Evolutionary conservation across 2,888 invertebrate genomes (phyloP).

Genomic region (Dinocampus coccinellae): DNA sequence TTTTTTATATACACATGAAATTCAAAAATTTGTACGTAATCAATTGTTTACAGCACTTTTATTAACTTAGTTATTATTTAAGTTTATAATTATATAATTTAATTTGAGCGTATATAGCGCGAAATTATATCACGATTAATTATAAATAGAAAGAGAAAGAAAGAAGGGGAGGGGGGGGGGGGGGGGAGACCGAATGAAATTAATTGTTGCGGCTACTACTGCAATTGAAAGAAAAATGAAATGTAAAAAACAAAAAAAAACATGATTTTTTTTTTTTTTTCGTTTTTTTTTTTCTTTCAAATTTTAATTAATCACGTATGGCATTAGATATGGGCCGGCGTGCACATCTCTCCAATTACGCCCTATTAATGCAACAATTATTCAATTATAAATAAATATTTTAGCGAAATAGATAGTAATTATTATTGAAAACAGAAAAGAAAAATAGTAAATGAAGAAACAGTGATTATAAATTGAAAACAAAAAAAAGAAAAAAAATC

Average conservation of each 20-base stretch:
- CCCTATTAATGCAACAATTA: constrained; percentile 50
- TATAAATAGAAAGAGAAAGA: background rate
- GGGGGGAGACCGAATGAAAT: no score
- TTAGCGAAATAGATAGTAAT: constrained; percentile 15
- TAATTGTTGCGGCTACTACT: background rate
- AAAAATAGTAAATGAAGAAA: constrained; percentile 25
- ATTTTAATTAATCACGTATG: constrained; percentile 28
- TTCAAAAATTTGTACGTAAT: background rate
- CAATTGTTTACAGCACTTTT: background rate
- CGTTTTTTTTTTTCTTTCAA: no score
- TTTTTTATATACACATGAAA: no score
- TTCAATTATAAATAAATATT: constrained; percentile 41
- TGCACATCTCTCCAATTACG: constrained; percentile 30
- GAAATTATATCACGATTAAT: background rate
- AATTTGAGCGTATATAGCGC: background rate
- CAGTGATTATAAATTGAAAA: background rate
- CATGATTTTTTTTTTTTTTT: no score
- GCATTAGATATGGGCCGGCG: constrained; percentile 52
- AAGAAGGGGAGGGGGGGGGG: no score
- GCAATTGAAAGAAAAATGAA: background rate
- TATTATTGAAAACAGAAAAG: constrained; percentile 13
- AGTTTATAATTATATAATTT: background rate
- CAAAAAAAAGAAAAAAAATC: constrained; percentile 15
- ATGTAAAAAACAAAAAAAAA: no score
- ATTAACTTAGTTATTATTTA: background rate